Conservation (phyloP, 2,888 invertebrate genomes). For the Meandrusa payeni region DNA sequence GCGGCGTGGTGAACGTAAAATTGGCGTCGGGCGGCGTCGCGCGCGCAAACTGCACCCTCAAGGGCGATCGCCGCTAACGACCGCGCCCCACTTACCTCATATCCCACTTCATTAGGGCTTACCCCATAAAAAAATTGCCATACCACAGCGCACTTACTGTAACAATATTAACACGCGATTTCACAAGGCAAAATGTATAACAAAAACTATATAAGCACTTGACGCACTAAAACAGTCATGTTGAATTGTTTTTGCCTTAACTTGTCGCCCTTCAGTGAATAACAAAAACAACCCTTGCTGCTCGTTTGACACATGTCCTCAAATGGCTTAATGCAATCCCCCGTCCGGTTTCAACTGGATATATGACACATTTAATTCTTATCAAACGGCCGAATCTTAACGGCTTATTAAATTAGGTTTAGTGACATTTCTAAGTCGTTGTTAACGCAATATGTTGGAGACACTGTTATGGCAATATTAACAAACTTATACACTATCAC, state of each 20-base stretch:
- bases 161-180: background rate
- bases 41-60: constrained; percentile 45
- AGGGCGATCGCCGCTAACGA: constrained; percentile 50
- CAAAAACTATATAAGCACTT: background rate
- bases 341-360: constrained; percentile 36
- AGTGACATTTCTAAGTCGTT: constrained; percentile 20
- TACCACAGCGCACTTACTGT: constrained; percentile 3
- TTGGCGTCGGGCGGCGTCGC: constrained; percentile 34
- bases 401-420: constrained; percentile 23
- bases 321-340: constrained; percentile 53
- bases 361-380: constrained; percentile 43
- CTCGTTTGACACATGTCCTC: constrained; percentile 59
- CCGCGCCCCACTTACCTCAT: constrained; percentile 34
- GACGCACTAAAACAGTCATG: background rate
- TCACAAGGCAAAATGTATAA: background rate
- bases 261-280: constrained; percentile 29
- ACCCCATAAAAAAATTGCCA: constrained; percentile 3
- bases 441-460: background rate
- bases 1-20: constrained; percentile 41
- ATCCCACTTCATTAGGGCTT: constrained; percentile 17
- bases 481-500: background rate
- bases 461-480: background rate
- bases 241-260: constrained; percentile 30
- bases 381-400: constrained; percentile 29
- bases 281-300: constrained; percentile 48